These are phyloP conservation scores for Fukomys damarensis DNA, from an alignment of 2,113 vertebrate genomes.

Conservation along the genomic window DNA sequence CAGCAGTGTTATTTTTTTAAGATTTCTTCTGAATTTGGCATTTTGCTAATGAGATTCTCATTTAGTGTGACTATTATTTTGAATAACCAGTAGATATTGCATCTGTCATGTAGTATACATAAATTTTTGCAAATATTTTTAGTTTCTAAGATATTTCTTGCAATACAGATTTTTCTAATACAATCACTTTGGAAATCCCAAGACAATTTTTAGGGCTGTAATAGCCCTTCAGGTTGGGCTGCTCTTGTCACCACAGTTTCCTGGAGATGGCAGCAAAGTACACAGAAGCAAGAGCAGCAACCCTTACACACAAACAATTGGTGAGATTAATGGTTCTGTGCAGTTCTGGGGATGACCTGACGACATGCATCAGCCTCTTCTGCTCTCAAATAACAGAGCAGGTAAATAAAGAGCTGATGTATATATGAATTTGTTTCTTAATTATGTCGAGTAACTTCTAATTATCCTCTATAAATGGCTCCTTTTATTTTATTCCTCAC, in stretches of 20 bases:
- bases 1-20: neutral
- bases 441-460: conserved; percentile 66
- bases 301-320: conserved; percentile 34
- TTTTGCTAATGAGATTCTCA: conserved; percentile 64
- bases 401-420: conserved; percentile 74
- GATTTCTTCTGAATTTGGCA: conserved; percentile 26
- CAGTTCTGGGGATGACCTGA: conserved; percentile 72
- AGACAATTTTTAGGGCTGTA: neutral
- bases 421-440: conserved; percentile 76
- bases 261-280: conserved; percentile 90
- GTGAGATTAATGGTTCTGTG: conserved; percentile 75
- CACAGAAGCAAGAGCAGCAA: conserved; percentile 4
- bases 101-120: conserved; percentile 22
- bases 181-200: neutral
- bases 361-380: conserved; percentile 69
- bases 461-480: neutral
- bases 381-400: conserved; percentile 75
- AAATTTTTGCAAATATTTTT: neutral
- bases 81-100: conserved; percentile 55
- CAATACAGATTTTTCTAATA: neutral
- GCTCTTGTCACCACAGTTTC: conserved; percentile 54
- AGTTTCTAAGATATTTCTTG: conserved; percentile 46
- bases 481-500: conserved; percentile 36
- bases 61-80: conserved; percentile 63
- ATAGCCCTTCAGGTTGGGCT: neutral